Evolutionary conservation across 2,888 invertebrate species (phyloP).

Genomic region (Eutolmus rufibarbis): DNA sequence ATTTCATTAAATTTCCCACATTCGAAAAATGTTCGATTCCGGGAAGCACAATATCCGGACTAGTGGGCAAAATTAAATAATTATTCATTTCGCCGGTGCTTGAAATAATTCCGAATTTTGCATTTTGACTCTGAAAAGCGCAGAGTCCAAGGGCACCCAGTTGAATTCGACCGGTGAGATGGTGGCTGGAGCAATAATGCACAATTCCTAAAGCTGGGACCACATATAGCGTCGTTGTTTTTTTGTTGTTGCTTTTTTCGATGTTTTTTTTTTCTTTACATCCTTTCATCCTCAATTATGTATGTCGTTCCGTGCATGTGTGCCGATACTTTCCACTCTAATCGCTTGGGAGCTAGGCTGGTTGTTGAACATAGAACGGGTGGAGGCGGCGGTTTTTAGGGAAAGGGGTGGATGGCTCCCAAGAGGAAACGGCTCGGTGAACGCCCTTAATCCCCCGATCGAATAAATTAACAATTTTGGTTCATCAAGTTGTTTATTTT

Average conservation of each 20-base stretch:
- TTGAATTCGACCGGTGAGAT: not conserved
- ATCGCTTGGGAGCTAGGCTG: not conserved
- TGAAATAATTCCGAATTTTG: not conserved
- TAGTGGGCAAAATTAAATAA: not conserved
- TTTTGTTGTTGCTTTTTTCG: not conserved
- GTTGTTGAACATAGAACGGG: not conserved
- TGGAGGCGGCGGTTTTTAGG: not conserved
- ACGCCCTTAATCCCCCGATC: not conserved
- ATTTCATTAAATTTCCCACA: not conserved
- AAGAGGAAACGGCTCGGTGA: not conserved
- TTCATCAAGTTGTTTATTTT: constrained; percentile 4
- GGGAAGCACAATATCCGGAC: not conserved
- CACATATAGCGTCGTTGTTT: not conserved
- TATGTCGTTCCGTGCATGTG: not conserved
- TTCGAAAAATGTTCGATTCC: not conserved
- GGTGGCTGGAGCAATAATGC: not conserved
- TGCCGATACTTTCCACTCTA: not conserved
- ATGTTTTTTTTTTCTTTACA: not conserved
- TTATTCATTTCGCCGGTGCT: not conserved
- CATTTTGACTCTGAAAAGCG: not conserved
- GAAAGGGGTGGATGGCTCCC: not conserved
- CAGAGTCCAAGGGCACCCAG: not conserved
- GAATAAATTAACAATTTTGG: constrained; percentile 21
- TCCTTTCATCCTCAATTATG: not conserved
- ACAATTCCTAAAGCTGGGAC: not conserved